These are phyloP conservation scores for Myotis lucifugus DNA, from an alignment of 2,113 vertebrate genomes.

Conservation along the genomic window DNA sequence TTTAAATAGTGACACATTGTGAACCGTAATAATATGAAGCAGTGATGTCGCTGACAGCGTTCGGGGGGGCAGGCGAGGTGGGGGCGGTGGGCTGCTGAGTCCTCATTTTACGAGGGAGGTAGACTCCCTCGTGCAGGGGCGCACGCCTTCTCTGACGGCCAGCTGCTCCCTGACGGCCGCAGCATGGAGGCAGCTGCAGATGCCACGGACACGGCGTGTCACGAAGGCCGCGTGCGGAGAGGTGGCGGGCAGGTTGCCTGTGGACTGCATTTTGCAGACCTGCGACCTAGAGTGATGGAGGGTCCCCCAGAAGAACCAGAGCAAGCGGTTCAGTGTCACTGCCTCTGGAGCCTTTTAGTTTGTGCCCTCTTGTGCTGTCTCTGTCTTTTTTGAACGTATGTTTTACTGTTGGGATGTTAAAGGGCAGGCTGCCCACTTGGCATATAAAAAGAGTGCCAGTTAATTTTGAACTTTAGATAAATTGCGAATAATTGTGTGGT, in stretches of 20 bases:
- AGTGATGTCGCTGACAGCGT: neutral
- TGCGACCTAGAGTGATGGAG: neutral
- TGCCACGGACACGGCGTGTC: too few relatives aligned
- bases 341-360: neutral
- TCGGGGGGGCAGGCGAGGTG: neutral
- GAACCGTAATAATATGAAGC: neutral
- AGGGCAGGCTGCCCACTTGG: neutral
- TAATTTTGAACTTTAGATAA: neutral
- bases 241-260: neutral
- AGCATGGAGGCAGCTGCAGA: too few relatives aligned
- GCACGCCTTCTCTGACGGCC: neutral
- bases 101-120: rapidly evolving
- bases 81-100: neutral
- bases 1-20: neutral
- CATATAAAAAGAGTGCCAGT: neutral
- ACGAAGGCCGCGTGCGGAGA: too few relatives aligned
- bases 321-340: neutral
- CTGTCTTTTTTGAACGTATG: neutral
- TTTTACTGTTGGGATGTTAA: neutral
- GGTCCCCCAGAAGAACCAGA: neutral
- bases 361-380: neutral
- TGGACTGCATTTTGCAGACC: neutral
- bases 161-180: neutral
- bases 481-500: neutral
- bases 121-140: neutral